Evolutionary conservation across 2,113 vertebrate species (phyloP), one percentile per base, ranked within the genome.

Genomic region (Meriones unguiculatus): DNA sequence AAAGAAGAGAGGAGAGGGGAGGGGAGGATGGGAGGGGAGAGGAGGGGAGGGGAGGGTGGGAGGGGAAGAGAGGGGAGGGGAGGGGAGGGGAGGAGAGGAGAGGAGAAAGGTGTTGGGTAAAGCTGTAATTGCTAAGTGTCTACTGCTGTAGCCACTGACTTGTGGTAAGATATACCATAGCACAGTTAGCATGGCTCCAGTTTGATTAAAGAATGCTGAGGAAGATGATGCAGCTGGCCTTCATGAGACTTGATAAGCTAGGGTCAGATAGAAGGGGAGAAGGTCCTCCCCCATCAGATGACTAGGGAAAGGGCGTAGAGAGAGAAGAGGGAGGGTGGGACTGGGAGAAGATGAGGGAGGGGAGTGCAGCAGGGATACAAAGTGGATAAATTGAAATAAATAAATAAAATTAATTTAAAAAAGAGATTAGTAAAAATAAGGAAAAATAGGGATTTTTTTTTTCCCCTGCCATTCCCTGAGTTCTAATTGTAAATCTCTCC

Each of bases 381-480:
- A 46, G 46, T 46, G 46, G 5, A 46, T 46, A 46, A 46, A 46
- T 46, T 46, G 46, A 5, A 46, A 46, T 46, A 46, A 46, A 46
- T 46, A 46, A 46, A 46, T 46, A 46, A 46, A 46, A 46, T 46
- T 46, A 46, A 46, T 46, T 46, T 46, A 46, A 46, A 46, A 46
- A 46, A 17, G 25, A 86, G 24, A 75, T 85, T 50, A 75, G 25
- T 59, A 50, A 90, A 95, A 90, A 76, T 80, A 89, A 93, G 69
- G 22, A 73, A 38, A 73, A 65, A 41, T 41, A 88, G 70, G 30
- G 14, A 52, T 41, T 41, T 41, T 0, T 32, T 2, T 28, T 57
- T n/a, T 59, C 4, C 54, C 46, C 46, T 46, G 20, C 8, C 41
- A 8, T 24, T 35, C 41, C 28, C 28, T 84, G 30, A 93, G 54